phyloP scores from a whole-genome alignment of 2,113 vertebrate species.

The Gorsachius goisagi region DNA sequence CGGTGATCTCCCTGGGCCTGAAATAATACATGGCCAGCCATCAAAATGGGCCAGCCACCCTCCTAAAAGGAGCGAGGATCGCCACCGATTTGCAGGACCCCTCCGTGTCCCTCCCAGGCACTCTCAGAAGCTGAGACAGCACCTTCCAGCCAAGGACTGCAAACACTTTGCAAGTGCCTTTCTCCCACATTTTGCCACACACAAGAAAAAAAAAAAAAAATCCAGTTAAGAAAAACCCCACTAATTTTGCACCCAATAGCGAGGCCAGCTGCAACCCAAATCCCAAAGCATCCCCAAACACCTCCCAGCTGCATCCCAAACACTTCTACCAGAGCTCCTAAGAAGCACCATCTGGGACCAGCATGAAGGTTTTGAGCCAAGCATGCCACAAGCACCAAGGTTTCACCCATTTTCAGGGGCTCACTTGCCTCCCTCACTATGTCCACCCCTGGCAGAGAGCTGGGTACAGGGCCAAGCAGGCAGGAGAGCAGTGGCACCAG shows the following conservation, averaged over 20 bases:
- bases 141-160: neutral
- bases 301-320: neutral
- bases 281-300: neutral
- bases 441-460: neutral
- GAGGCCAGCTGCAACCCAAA: neutral
- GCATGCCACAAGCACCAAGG: accelerated
- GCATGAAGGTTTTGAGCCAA: neutral
- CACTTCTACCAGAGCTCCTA: neutral
- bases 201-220: neutral
- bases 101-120: accelerated
- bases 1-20: neutral
- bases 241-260: neutral
- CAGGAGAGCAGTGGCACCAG: neutral
- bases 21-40: neutral
- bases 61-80: neutral
- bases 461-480: neutral
- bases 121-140: neutral
- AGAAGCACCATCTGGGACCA: neutral
- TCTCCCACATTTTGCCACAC: neutral
- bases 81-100: neutral
- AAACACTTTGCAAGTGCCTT: neutral
- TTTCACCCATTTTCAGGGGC: neutral
- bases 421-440: neutral
- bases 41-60: neutral
- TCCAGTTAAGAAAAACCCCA: neutral